Base-by-base conservation (phyloP, 1,140 invertebrate genomes). In the Bombus superbus region DNA sequence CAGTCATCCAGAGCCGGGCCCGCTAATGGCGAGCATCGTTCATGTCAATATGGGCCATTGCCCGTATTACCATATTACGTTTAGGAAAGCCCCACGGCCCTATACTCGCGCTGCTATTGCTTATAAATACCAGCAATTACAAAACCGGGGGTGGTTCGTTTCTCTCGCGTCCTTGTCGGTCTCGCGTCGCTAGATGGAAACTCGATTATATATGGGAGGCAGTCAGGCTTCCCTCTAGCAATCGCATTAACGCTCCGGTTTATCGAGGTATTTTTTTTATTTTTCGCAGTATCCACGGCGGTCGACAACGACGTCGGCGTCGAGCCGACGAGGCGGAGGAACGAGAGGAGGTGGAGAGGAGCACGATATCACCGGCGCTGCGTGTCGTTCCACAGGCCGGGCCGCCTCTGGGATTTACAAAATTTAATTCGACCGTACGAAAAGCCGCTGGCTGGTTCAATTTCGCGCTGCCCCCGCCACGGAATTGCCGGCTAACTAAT, bases 41-140 rank as follows among this genome's bases (percentile, higher is more conserved):
- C 95, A 95, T 94, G 95, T 95, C 95, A 95, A 95, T 95, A 95
- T 95, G 95, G 94, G 87, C 94, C 94, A 95, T 95, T 95, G 94
- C 94, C 88, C 92, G 92, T 95, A 95, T 95, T 95, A 95, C 94
- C 94, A 95, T 95, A 95, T 94, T 94, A 94, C 92, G 91, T 88
- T 92, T 92, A 90, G 92, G 86, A 92, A 88, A 92, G 87, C 89
- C 89, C 92, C 87, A 83, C 86, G 89, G 88, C 89, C 89, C 38
- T 73, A 68, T 81, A 79, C 42, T 75, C 80, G 53, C 42, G 35
- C 83, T 92, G 91, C 89, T 95, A 95, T 95, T 91, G 93, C 93
- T 95, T 95, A 95, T 95, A 95, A 95, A 95, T 95, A 95, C 94
- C 92, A 92, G 93, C 94, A 94, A 95, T 95, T 95, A 94, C 94